phyloP scores from a whole-genome alignment of 2,797 vertebrate genomes.

The Lacerta bilineata region DNA sequence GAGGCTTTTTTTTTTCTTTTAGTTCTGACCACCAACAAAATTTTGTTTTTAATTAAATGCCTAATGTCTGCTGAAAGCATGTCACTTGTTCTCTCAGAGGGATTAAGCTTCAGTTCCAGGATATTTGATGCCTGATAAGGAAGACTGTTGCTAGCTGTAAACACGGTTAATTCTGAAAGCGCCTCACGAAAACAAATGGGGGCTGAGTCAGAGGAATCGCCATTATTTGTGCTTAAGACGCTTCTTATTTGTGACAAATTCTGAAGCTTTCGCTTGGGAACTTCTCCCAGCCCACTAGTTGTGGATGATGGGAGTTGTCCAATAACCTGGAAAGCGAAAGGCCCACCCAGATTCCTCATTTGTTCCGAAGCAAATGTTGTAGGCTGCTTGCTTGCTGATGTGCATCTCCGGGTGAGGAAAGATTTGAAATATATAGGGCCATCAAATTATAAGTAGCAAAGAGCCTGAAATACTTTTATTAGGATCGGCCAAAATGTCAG shows the following conservation, averaged over 20 bases:
- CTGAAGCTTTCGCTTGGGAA: slow-evolving; percentile 59
- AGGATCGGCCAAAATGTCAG: background rate
- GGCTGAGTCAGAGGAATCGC: slow-evolving; percentile 64
- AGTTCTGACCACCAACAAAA: background rate
- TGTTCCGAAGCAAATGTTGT: slow-evolving; percentile 30
- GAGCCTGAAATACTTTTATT: background rate
- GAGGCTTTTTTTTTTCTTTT: background rate
- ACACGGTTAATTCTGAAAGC: slow-evolving; percentile 72
- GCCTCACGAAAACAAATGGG: slow-evolving; percentile 44
- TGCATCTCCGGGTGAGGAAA: slow-evolving; percentile 74
- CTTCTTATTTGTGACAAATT: slow-evolving; percentile 67
- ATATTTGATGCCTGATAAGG: slow-evolving; percentile 79
- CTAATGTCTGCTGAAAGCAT: slow-evolving; percentile 72
- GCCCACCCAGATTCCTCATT: no score
- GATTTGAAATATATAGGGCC: slow-evolving; percentile 71
- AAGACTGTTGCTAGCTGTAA: slow-evolving; percentile 77
- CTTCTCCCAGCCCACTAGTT: background rate
- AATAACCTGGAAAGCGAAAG: background rate
- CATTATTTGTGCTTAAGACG: slow-evolving; percentile 68
- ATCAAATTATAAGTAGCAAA: background rate
- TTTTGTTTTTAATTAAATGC: slow-evolving; percentile 40
- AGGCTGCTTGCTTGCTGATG: slow-evolving; percentile 76
- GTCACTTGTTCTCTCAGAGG: slow-evolving; percentile 76
- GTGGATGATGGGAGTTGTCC: background rate
- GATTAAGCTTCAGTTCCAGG: slow-evolving; percentile 76